Percentiles rank a stretch among this genome's conserved stretches.
phyloP scores from a whole-genome alignment of 2,113 vertebrate genomes.

The Malurus cyaneus region DNA sequence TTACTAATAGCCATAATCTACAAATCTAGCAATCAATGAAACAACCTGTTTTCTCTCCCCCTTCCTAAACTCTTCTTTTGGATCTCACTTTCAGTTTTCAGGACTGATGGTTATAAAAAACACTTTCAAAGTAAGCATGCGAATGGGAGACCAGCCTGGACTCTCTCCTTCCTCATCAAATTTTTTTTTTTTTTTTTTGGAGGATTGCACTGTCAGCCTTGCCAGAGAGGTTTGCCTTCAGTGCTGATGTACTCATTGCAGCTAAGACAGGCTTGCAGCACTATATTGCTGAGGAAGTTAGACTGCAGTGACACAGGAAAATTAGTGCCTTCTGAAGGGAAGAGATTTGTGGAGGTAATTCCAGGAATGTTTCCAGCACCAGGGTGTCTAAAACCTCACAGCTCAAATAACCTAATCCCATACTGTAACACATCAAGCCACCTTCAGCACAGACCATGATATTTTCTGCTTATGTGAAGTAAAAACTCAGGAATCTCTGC shows the following conservation, averaged over 20 bases:
- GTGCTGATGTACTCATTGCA: neutral
- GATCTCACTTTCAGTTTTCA: neutral
- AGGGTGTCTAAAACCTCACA: neutral
- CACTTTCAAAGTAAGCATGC: neutral
- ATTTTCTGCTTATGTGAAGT: neutral
- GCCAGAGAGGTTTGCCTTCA: neutral
- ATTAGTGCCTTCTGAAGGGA: neutral
- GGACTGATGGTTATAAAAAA: neutral
- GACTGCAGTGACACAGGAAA: neutral
- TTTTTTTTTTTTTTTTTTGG: neutral
- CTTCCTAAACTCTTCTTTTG: neutral
- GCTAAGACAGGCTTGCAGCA: neutral
- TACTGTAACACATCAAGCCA: neutral
- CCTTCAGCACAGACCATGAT: neutral
- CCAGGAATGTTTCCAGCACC: neutral
- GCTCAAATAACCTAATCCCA: neutral
- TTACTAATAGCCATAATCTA: neutral
- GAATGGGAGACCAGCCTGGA: neutral
- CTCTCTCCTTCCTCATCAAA: neutral
- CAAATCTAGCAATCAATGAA: neutral
- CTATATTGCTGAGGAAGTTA: neutral
- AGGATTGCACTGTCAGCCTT: neutral
- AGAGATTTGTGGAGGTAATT: neutral
- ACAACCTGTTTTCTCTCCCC: neutral
- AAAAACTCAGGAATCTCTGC: neutral